Evolutionary conservation across 2,797 vertebrate species (phyloP).

Genomic region (Esox lucius): DNA sequence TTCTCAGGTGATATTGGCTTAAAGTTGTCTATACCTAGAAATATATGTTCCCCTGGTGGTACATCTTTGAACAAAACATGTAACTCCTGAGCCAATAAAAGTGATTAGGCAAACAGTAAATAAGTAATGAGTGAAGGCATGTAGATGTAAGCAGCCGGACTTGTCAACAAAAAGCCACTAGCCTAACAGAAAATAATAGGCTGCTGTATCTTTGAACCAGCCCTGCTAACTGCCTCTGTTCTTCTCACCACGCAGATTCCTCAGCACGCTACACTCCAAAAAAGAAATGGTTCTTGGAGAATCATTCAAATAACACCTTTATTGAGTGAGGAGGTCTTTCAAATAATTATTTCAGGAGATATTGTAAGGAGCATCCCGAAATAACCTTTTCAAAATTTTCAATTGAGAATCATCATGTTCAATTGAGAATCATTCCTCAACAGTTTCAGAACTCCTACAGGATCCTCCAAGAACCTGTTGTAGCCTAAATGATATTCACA

Average conservation of each 20-base stretch:
- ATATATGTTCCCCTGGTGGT: background rate
- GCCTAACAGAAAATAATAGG: slow-evolving; percentile 53
- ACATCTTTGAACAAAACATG: slow-evolving; percentile 40
- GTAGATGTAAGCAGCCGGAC: slow-evolving; percentile 47
- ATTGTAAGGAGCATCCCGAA: no score
- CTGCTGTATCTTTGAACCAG: slow-evolving; percentile 51
- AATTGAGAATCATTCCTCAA: no score
- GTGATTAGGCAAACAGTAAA: slow-evolving; percentile 55
- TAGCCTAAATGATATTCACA: background rate
- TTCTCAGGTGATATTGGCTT: background rate
- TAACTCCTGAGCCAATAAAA: slow-evolving; percentile 49
- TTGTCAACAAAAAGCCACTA: slow-evolving; percentile 61
- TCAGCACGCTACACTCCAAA: slow-evolving; percentile 11
- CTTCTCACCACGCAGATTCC: slow-evolving; percentile 28
- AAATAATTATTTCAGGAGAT: no score
- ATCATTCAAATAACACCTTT: no score
- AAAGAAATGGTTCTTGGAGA: no score
- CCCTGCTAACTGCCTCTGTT: background rate
- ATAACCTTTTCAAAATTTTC: no score
- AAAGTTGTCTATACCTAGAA: background rate
- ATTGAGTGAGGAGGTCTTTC: no score
- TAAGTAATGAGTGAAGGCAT: slow-evolving; percentile 37
- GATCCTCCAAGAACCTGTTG: no score
- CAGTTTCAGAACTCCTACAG: no score
- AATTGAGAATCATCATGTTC: no score